phyloP scores from a whole-genome alignment of 2,113 vertebrate genomes.

The Micromys minutus region DNA sequence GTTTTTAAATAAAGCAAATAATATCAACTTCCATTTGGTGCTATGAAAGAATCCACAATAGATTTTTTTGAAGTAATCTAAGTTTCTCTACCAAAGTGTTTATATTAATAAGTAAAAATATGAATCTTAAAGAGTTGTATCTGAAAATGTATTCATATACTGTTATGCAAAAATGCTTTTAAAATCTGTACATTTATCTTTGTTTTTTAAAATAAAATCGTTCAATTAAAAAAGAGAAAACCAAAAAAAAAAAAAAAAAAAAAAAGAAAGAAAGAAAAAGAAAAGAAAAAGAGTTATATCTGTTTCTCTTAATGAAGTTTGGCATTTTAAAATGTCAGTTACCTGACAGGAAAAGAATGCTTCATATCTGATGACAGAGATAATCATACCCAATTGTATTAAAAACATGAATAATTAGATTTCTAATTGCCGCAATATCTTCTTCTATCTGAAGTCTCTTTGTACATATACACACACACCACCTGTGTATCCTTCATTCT shows the following conservation, averaged over 20 bases:
- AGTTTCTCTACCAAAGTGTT: conserved; percentile 25
- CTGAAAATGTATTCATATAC: too few relatives aligned
- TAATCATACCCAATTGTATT: conserved; percentile 62
- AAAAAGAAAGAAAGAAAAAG: too few relatives aligned
- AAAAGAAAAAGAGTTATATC: neutral
- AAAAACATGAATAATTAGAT: conserved; percentile 67
- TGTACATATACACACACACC: neutral
- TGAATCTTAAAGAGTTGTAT: conserved; percentile 31
- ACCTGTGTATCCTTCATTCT: neutral
- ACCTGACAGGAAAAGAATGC: conserved; percentile 56
- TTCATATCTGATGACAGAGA: conserved; percentile 35
- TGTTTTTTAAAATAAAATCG: too few relatives aligned
- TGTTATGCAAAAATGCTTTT: too few relatives aligned
- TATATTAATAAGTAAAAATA: conserved; percentile 31
- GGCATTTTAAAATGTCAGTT: conserved; percentile 62
- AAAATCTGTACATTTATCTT: too few relatives aligned
- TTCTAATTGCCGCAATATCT: conserved; percentile 57
- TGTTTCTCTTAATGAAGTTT: conserved; percentile 15
- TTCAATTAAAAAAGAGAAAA: too few relatives aligned
- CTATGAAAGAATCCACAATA: neutral
- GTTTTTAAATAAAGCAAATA: too few relatives aligned
- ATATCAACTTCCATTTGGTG: neutral
- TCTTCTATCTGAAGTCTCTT: neutral
- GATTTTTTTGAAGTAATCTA: neutral
- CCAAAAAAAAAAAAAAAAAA: too few relatives aligned